Evolutionary conservation across 1,140 invertebrate species (phyloP), one percentile per base, ranked within the genome.

Genomic region (Sitodiplosis mosellana): DNA sequence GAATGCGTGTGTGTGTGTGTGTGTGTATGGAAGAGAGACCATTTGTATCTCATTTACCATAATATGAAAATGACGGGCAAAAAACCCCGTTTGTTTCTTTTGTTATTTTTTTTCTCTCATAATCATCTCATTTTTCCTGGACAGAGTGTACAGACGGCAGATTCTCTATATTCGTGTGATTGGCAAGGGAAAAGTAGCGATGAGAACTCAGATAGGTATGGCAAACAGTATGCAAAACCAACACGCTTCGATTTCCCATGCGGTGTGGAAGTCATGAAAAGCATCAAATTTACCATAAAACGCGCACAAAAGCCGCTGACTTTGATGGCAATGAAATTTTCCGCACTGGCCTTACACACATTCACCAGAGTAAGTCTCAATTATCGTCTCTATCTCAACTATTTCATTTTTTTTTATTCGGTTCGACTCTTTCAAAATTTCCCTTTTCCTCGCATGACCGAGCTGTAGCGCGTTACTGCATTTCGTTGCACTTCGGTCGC

Each of bases 281-380:
- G 55, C 18, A 45, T 63, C 14, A 33, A 47, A 19, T 58, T 59
- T 22, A 60, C 63, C 59, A 60, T 63, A 22, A 45, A 59, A 8
- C 58, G 60, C 15, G 59, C 60, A 33, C 61, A 63, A 46, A 51
- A 52, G 21, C 61, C 59, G 6, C 53, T 63, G 1, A 53, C 51
- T 22, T 63, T 63, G 44, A 63, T 60, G 19, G 56, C 61, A 6
- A 56, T 60, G 36, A 63, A 63, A 33, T 63, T 63, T 49, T 63
- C 61, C 33, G 57, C 57, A 1, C 36, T 63, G 14, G 63, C 61
- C 0, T 48, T 63, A 15, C 57, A 60, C 48, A 61, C 58, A 14
- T 63, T 63, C 51, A 57, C 58, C 4, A 52, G 57, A 40, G 60
- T 63, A 53, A 21, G 15, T 17, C 7, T 21, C 12, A 34, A 33